Conservation (phyloP, 1,140 invertebrate genomes). For the Zaprionus lachaisei region DNA sequence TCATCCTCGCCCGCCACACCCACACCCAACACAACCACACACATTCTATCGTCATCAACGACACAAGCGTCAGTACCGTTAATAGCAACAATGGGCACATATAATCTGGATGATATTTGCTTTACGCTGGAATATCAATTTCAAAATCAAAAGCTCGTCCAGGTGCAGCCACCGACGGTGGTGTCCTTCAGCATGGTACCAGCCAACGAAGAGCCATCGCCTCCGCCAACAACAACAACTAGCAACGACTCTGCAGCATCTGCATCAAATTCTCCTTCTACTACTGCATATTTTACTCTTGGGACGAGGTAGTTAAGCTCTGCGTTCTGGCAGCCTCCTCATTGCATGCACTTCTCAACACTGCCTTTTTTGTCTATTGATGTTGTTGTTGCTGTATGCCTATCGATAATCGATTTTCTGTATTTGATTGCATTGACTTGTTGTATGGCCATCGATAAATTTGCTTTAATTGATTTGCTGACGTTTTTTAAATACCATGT, state of each 20-base stretch:
- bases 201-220: slow-evolving; percentile 18
- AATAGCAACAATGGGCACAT: slow-evolving; percentile 54
- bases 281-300: slow-evolving; percentile 66
- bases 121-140: slow-evolving; percentile 80
- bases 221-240: slow-evolving; percentile 25
- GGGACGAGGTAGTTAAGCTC: slow-evolving; percentile 71
- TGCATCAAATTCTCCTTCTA: slow-evolving; percentile 46
- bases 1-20: slow-evolving; percentile 32
- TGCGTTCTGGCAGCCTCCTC: slow-evolving; percentile 21
- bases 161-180: slow-evolving; percentile 78
- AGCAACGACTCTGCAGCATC: slow-evolving; percentile 52
- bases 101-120: slow-evolving; percentile 76
- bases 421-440: background rate
- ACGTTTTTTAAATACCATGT: background rate
- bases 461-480: background rate
- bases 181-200: slow-evolving; percentile 66
- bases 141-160: slow-evolving; percentile 78
- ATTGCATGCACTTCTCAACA: slow-evolving; percentile 35
- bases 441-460: background rate
- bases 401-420: background rate
- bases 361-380: slow-evolving; percentile 10
- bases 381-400: slow-evolving; percentile 14
- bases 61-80: slow-evolving; percentile 38
- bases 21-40: slow-evolving; percentile 44
- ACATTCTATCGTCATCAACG: slow-evolving; percentile 48